phyloP scores from a whole-genome alignment of 2,888 invertebrate species.

The Loripinus fragilis region DNA sequence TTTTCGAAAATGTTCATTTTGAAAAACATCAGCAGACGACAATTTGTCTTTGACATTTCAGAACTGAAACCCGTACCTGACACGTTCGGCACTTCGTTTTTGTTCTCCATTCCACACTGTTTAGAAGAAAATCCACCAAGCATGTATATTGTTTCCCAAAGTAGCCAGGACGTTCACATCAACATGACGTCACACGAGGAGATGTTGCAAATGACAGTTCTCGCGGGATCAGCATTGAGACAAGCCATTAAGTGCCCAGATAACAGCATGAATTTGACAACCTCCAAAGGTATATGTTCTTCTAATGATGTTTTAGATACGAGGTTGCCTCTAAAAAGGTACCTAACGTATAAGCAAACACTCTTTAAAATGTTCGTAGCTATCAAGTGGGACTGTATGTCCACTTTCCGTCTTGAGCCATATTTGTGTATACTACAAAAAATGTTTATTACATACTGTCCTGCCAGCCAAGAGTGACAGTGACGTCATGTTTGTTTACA shows the following conservation, averaged over 20 bases:
- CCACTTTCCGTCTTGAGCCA: no score
- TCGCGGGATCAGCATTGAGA: not conserved
- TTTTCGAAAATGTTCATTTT: no score
- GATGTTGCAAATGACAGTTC: not conserved
- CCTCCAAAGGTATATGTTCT: not conserved
- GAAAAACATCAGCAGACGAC: no score
- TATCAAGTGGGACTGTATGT: no score
- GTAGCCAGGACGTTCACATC: constrained; percentile 46
- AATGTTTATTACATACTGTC: no score
- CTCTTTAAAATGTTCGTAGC: no score
- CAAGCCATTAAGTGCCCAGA: not conserved
- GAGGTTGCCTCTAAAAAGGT: no score
- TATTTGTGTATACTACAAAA: no score
- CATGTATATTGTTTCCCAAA: constrained; percentile 52
- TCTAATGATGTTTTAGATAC: no score
- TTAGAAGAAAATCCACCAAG: constrained; percentile 14
- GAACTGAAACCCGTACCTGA: constrained; percentile 51
- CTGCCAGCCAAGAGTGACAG: no score
- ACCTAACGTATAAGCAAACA: no score
- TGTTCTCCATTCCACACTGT: constrained; percentile 51
- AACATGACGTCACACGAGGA: constrained; percentile 20
- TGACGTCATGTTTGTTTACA: no score
- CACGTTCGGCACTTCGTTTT: constrained; percentile 49
- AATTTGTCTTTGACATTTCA: not conserved
- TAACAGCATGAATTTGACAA: not conserved